These are phyloP conservation scores for Sinocyclocheilus maitianheensis DNA, from an alignment of 2,113 vertebrate genomes.

Conservation along the genomic window DNA sequence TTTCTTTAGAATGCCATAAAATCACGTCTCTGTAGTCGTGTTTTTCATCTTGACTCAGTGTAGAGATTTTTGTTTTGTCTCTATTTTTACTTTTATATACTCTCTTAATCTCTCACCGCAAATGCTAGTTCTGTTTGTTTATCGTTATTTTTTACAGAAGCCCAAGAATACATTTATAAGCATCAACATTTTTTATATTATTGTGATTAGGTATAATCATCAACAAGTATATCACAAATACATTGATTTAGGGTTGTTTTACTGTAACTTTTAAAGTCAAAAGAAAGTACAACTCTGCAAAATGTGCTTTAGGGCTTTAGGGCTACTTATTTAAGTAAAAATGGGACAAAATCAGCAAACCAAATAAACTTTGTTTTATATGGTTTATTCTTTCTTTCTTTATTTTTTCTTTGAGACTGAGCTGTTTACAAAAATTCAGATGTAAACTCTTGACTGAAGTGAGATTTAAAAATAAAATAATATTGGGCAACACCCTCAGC, in stretches of 20 bases:
- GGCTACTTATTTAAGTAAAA: neutral
- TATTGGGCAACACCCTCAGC: neutral
- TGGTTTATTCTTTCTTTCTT: neutral
- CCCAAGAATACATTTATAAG: neutral
- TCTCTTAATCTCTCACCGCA: neutral
- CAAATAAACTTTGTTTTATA: neutral
- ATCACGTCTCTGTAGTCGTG: neutral
- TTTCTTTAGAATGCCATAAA: slow-evolving; percentile 1
- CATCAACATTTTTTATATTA: neutral
- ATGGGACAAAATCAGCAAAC: neutral
- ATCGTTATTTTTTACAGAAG: neutral
- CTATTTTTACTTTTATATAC: neutral
- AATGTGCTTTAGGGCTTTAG: neutral
- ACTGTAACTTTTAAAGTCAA: neutral
- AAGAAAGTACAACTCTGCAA: neutral
- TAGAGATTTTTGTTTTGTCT: slow-evolving; percentile 3
- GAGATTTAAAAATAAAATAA: neutral
- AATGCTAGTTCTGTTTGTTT: neutral
- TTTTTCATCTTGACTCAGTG: neutral
- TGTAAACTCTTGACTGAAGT: neutral
- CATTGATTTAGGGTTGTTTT: neutral
- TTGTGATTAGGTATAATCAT: neutral
- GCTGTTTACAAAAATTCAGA: neutral
- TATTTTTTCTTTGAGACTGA: neutral
- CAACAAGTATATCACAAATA: neutral